These are phyloP conservation scores for Ophion obscuratus DNA, from an alignment of 2,888 invertebrate genomes.

Conservation along the genomic window DNA sequence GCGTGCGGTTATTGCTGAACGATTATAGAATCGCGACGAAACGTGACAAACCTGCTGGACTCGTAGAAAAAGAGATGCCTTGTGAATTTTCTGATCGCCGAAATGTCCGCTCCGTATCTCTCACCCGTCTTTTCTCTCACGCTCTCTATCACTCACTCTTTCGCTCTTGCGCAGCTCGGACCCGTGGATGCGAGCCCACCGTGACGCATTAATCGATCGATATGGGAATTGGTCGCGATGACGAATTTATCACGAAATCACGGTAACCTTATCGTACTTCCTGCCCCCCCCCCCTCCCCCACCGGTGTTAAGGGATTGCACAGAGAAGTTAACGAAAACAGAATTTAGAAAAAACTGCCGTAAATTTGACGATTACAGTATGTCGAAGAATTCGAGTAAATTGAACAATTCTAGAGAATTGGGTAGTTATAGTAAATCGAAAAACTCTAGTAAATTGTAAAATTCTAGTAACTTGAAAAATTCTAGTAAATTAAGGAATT, in stretches of 20 bases:
- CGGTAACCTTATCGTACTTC: slow-evolving; percentile 23
- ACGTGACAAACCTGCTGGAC: slow-evolving; percentile 54
- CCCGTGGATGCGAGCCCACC: slow-evolving; percentile 16
- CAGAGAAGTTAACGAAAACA: slow-evolving; percentile 1
- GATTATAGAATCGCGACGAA: slow-evolving; percentile 40
- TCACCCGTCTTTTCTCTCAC: not conserved
- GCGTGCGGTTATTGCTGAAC: slow-evolving; percentile 46
- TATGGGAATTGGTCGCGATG: slow-evolving; percentile 5
- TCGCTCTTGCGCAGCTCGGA: not conserved
- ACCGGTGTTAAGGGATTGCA: slow-evolving; percentile 5
- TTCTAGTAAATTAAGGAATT: too few species aligned
- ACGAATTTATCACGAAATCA: slow-evolving; percentile 17
- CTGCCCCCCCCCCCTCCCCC: not conserved
- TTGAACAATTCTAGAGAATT: too few species aligned
- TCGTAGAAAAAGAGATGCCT: slow-evolving; percentile 31
- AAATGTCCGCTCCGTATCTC: slow-evolving; percentile 9
- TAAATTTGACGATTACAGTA: too few species aligned
- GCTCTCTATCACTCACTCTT: not conserved
- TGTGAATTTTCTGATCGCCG: slow-evolving; percentile 30
- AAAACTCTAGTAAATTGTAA: too few species aligned
- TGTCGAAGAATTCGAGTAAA: too few species aligned
- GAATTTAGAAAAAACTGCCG: too few species aligned
- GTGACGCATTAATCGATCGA: not conserved
- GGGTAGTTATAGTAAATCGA: too few species aligned
- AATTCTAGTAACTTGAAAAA: not conserved